phyloP scores from a whole-genome alignment of 23 tunicate genomes.

The Ciona savignyi region DNA sequence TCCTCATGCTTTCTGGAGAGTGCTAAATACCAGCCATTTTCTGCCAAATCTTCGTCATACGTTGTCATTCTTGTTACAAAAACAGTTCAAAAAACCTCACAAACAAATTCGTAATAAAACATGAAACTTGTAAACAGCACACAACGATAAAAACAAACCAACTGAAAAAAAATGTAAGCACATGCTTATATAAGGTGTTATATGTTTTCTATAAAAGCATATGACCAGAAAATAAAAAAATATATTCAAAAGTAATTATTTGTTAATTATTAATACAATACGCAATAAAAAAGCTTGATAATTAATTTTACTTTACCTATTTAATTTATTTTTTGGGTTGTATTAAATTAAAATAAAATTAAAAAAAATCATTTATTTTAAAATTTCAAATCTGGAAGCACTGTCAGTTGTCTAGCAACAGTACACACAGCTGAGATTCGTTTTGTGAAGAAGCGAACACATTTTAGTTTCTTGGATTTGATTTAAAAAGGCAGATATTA shows the following conservation, averaged over 20 bases:
- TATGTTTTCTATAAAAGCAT: neutral
- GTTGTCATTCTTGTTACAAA: neutral
- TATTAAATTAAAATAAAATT: too few relatives aligned
- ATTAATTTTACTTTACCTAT: too few relatives aligned
- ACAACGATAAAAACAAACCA: neutral
- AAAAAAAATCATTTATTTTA: neutral
- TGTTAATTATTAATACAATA: too few relatives aligned
- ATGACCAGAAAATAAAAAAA: neutral
- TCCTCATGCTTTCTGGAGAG: constrained; percentile 36
- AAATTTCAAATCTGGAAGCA: neutral
- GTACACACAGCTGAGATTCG: too few relatives aligned
- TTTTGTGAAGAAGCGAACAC: too few relatives aligned
- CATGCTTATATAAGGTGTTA: neutral
- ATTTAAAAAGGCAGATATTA: too few relatives aligned
- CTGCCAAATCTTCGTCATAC: constrained; percentile 49
- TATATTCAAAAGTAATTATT: neutral
- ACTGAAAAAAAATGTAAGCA: neutral
- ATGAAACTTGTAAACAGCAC: too few relatives aligned
- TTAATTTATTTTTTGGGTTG: too few relatives aligned
- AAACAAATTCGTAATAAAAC: too few relatives aligned
- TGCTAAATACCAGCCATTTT: constrained; percentile 64
- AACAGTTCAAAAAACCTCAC: neutral
- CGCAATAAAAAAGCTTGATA: neutral
- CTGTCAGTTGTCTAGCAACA: too few relatives aligned
- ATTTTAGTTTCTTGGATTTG: too few relatives aligned